Evolutionary conservation across 1,140 invertebrate genomes (phyloP).

Genomic region (Diachasmimorpha longicaudata): DNA sequence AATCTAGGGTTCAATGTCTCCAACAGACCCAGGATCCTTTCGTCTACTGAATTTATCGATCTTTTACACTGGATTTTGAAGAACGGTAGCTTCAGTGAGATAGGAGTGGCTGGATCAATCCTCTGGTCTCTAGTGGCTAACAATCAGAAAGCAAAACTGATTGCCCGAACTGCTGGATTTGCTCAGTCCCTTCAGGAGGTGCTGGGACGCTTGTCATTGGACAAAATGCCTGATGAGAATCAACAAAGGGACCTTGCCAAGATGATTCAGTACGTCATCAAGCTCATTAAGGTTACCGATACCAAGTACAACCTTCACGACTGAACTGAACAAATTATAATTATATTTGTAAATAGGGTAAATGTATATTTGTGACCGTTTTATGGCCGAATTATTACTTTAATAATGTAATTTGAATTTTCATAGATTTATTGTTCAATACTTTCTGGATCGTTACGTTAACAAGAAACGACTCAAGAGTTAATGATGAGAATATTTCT

Average conservation of each 20-base stretch:
- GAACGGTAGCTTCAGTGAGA: slow-evolving; percentile 43
- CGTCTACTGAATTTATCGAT: slow-evolving; percentile 53
- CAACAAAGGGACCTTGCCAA: slow-evolving; percentile 44
- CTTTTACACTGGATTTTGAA: slow-evolving; percentile 46
- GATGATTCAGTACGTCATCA: slow-evolving; percentile 49
- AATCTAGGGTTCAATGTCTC: slow-evolving; percentile 51
- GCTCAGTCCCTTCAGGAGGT: slow-evolving; percentile 47
- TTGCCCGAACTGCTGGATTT: slow-evolving; percentile 49
- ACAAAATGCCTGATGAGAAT: slow-evolving; percentile 30
- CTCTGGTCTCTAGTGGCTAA: slow-evolving; percentile 55
- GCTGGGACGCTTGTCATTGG: slow-evolving; percentile 43
- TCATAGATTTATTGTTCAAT: too few species aligned
- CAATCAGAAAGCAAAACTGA: slow-evolving; percentile 57
- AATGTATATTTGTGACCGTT: too few species aligned
- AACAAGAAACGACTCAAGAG: too few species aligned
- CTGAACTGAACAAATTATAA: background rate
- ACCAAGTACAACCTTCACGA: background rate
- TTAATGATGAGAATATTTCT: too few species aligned
- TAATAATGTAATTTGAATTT: too few species aligned
- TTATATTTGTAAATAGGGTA: background rate
- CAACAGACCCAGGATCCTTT: slow-evolving; percentile 49
- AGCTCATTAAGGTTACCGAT: slow-evolving; percentile 40
- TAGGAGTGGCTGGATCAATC: slow-evolving; percentile 45
- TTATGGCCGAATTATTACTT: too few species aligned
- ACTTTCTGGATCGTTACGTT: too few species aligned